Base-by-base conservation (phyloP, 1,140 invertebrate genomes). In the Xylocopa sonorina region DNA sequence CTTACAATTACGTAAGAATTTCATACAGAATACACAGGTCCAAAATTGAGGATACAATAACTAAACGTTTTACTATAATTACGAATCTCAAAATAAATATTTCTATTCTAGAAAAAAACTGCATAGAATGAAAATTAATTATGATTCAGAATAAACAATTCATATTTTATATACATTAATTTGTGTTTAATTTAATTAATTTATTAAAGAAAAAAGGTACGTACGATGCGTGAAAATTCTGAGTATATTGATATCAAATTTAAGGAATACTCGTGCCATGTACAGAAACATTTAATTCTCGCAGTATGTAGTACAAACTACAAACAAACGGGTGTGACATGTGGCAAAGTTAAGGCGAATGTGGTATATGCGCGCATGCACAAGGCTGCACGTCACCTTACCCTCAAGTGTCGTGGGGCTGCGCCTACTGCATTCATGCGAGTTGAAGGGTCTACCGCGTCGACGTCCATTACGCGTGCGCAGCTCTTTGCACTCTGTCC, bases 391-490 rank as follows among this genome's bases (percentile, higher is more conserved):
- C 41, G 75, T 75, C 67, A 68, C 58, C 55, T 75, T 81, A 81
- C 79, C 73, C 79, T 78, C 79, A 53, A 81, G 64, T 63, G 64
- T 48, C 66, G 50, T 68, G 66, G 75, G 78, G 76, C 78, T 81
- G 72, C 66, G 78, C 80, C 80, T 76, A 66, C 55, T 73, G 80
- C 73, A 80, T 73, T 81, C 82, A 83, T 69, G 68, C 67, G 73
- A 66, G 55, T 62, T 60, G 79, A 81, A 81, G 80, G 80, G 75
- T 81, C 66, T 78, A 21, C 78, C 41, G 51, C 66, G 63, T 71
- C 75, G 75, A 46, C 50, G 66, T 71, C 66, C 58, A 69, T 57
- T 71, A 68, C 80, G 75, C 80, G 71, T 78, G 80, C 80, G 80
- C 80, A 71, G 21, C 32, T 43, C 60, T 53, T 46, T 78, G 51